Percentiles rank a stretch among this genome's conserved stretches.
These are phyloP conservation scores for Elysia chlorotica DNA, from an alignment of 1,140 invertebrate genomes.

Conservation along the genomic window DNA sequence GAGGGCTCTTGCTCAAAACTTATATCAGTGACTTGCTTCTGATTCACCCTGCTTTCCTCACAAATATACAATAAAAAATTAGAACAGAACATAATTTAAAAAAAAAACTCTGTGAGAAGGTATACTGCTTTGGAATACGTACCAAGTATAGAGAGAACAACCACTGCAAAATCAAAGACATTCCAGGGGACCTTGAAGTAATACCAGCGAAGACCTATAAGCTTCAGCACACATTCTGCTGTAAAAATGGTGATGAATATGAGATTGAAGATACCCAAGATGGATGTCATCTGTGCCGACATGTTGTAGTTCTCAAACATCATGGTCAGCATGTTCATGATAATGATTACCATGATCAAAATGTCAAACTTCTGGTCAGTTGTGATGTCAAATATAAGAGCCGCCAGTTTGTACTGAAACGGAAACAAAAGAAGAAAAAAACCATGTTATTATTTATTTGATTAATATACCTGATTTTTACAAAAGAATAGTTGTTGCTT, in stretches of 20 bases:
- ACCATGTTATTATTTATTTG: no score
- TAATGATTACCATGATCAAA: constrained; percentile 99
- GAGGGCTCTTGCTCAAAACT: no score
- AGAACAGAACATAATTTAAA: no score
- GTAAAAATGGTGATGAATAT: constrained; percentile 99
- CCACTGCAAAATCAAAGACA: constrained; percentile 98
- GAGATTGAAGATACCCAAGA: constrained; percentile 90
- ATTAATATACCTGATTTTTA: no score
- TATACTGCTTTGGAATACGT: no score
- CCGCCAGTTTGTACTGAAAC: constrained; percentile 90
- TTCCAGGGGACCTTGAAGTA: constrained; percentile 99
- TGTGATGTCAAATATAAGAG: constrained; percentile 94
- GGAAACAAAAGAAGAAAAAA: constrained; percentile 47
- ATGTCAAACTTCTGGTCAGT: constrained; percentile 99
- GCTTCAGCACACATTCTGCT: constrained; percentile 95
- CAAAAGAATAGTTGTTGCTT: no score
- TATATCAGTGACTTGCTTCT: no score
- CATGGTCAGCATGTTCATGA: constrained; percentile 98
- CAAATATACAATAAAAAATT: no score
- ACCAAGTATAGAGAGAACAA: constrained; percentile 89
- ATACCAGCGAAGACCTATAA: constrained; percentile 94
- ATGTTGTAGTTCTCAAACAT: constrained; percentile 95
- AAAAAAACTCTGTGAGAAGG: no score
- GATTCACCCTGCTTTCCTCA: no score
- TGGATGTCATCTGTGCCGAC: constrained; percentile 75